Conservation (phyloP, 2,888 invertebrate genomes). For the Andrena dorsata region DNA sequence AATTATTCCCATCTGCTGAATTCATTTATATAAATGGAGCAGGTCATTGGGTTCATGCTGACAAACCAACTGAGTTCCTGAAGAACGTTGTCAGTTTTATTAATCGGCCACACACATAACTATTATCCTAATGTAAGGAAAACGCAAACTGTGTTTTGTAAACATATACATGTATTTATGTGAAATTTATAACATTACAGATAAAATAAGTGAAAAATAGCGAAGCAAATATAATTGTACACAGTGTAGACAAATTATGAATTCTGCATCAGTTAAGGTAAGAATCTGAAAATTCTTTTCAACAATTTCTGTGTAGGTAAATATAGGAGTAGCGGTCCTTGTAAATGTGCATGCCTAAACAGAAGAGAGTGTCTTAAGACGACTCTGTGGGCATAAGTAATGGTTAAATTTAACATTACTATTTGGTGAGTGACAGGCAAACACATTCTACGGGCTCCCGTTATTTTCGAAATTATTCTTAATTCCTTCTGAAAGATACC, state of each 20-base stretch:
- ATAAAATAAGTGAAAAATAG: slow-evolving; percentile 56
- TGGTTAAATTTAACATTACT: too few relatives aligned
- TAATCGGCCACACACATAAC: slow-evolving; percentile 73
- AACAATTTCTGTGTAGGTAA: not conserved
- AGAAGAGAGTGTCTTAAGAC: too few relatives aligned
- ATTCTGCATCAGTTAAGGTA: slow-evolving; percentile 45
- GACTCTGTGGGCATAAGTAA: too few relatives aligned
- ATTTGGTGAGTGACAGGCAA: too few relatives aligned
- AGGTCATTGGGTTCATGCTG: slow-evolving; percentile 97
- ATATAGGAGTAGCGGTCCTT: too few relatives aligned
- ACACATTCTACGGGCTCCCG: too few relatives aligned
- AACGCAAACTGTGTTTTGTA: slow-evolving; percentile 57
- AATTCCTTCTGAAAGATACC: too few relatives aligned
- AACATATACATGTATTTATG: slow-evolving; percentile 71
- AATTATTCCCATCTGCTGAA: slow-evolving; percentile 90
- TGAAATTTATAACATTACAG: slow-evolving; percentile 65
- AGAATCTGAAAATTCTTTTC: slow-evolving; percentile 22
- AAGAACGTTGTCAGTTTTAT: slow-evolving; percentile 88
- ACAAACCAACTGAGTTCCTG: slow-evolving; percentile 93
- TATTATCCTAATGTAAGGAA: slow-evolving; percentile 37
- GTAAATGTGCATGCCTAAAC: too few relatives aligned
- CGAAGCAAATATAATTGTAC: slow-evolving; percentile 48
- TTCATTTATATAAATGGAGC: slow-evolving; percentile 91
- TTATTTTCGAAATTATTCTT: too few relatives aligned
- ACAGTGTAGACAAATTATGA: slow-evolving; percentile 47